Percentiles rank a stretch among this genome's conserved stretches.
phyloP scores from a whole-genome alignment of 1,140 invertebrate genomes.

The Atta cephalotes region DNA sequence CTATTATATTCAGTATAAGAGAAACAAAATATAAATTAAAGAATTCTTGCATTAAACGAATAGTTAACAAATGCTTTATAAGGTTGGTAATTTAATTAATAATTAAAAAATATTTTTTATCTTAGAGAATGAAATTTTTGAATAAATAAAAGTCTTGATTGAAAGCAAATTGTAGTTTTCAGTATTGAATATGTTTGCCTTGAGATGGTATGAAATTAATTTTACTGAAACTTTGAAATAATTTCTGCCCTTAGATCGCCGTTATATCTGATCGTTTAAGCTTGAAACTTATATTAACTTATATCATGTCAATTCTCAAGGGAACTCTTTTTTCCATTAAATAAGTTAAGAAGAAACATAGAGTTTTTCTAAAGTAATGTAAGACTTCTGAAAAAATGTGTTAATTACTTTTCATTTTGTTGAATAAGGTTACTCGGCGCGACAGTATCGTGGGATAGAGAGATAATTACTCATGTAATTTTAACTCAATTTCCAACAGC shows the following conservation, averaged over 20 bases:
- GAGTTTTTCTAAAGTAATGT: background rate
- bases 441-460: background rate
- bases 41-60: background rate
- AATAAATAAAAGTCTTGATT: conserved; percentile 33
- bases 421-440: conserved; percentile 3
- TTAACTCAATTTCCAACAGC: conserved; percentile 50
- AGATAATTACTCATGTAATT: conserved; percentile 49
- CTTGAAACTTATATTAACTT: conserved; percentile 40
- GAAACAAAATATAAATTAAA: background rate
- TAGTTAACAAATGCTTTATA: background rate
- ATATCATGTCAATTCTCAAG: background rate
- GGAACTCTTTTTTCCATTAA: background rate
- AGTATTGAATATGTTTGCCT: conserved; percentile 22
- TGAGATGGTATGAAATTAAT: conserved; percentile 30
- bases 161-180: conserved; percentile 29
- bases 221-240: background rate
- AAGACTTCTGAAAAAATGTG: conserved; percentile 5
- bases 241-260: background rate
- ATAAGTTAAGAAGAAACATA: background rate
- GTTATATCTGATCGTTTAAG: conserved; percentile 7
- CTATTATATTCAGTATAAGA: background rate
- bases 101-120: background rate
- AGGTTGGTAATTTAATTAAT: background rate
- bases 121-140: background rate
- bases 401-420: conserved; percentile 36